Base-by-base conservation (phyloP, 1,140 invertebrate genomes). In the Pseudoatta argentina region DNA sequence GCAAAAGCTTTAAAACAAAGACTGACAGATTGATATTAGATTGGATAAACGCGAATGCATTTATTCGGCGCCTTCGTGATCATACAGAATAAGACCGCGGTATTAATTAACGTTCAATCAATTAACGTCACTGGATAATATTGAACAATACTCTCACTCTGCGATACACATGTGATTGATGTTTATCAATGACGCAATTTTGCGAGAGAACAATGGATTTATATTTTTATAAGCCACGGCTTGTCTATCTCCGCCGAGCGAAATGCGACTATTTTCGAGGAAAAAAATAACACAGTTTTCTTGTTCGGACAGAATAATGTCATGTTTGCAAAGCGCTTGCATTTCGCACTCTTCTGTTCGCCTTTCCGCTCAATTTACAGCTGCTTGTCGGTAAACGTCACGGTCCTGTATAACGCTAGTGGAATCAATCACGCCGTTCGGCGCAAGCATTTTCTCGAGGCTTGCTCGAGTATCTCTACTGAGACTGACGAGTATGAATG, bases 361-460 rank as follows among this genome's bases (percentile, higher is more conserved):
- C n/a, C 79, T 83, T 75, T 63, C 44, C 69, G 55, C 69, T 83
- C 55, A 75, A 83, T 61, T 83, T 83, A 57, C 69, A 48, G 57
- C 24, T n/a, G 14, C 24, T 75, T 73, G 55, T 61, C 69, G 69
- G 79, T 61, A 21, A 75, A 83, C n/a, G 53, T 73, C 39, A 44
- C 55, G 39, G 79, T 75, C 59, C 39, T n/a, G 18, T 83, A 24
- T 51, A 83, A 75, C 53, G 18, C 8, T 24, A 57, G 39, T 8
- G 55, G 14, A 83, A 83, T 83, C 79, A 83, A 75, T 83, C 55
- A 75, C 44, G 55, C 4, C 69, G 16, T 18, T 30, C 6, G 69
- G 18, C 24, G 39, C 69, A 39, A 73, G 14, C 24, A 83, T 61
- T 63, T 83, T 8, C 53, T n/a, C 53, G 34, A n/a, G 6, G 34